Conservation (phyloP, 2,888 invertebrate species). For the Druceiella hillmani region DNA sequence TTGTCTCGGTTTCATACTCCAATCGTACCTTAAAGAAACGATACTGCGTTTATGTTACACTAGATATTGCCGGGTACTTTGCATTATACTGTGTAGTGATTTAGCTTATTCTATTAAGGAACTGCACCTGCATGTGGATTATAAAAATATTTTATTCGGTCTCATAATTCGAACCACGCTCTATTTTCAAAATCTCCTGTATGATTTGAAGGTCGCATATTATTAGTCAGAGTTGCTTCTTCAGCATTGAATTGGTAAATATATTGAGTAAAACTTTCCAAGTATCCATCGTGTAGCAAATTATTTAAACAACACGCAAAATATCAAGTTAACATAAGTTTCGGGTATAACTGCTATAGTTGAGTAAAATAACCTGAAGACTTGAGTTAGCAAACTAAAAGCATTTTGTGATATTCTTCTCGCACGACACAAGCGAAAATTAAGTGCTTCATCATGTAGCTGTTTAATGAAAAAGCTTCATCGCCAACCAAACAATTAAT, state of each 20-base stretch:
- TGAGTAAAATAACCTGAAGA: background rate
- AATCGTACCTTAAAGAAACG: no score
- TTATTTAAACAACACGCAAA: slow-evolving; percentile 1
- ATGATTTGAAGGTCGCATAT: background rate
- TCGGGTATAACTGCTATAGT: background rate
- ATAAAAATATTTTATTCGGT: background rate
- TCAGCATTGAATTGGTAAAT: slow-evolving; percentile 1
- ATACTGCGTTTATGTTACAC: background rate
- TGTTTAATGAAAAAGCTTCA: no score
- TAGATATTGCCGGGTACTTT: background rate
- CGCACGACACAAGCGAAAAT: background rate
- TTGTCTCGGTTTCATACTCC: no score
- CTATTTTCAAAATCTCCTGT: slow-evolving; percentile 1
- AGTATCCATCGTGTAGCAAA: background rate
- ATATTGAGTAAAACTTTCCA: background rate
- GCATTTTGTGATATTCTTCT: background rate
- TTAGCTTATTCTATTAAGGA: background rate
- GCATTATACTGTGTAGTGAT: background rate
- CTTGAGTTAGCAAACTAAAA: background rate
- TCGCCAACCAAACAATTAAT: no score
- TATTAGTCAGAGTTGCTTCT: background rate
- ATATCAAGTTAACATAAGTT: background rate
- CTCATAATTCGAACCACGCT: background rate
- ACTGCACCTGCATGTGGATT: background rate
- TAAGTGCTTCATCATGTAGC: background rate